A percentile compares a stretch with the other conserved stretches of the same genome.
Conservation (phyloP, 23 tunicate genomes). For the Halocynthia roretzi region DNA sequence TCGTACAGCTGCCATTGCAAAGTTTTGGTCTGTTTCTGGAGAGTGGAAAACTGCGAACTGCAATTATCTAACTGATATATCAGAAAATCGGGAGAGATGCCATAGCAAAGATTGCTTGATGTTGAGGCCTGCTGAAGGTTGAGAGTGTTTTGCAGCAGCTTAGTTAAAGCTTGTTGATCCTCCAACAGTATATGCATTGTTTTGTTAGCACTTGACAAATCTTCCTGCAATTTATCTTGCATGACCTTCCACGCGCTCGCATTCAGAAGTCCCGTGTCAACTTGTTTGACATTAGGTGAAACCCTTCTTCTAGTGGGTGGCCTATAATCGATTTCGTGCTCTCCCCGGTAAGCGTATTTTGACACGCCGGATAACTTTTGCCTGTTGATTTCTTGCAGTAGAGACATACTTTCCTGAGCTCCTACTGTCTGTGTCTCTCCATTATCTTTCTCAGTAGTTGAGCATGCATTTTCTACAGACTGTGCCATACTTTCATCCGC, state of each 20-base stretch:
- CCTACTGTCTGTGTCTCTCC: background rate
- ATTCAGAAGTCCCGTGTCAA: background rate
- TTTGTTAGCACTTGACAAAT: conserved; percentile 24
- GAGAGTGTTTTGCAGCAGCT: conserved; percentile 49
- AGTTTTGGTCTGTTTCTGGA: conserved; percentile 33
- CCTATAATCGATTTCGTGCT: conserved; percentile 22
- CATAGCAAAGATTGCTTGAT: conserved; percentile 30
- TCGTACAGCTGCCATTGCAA: conserved; percentile 46
- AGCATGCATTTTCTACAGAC: background rate
- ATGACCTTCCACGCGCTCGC: too few species aligned
- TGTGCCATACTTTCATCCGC: background rate
- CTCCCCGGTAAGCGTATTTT: background rate
- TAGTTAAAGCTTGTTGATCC: conserved; percentile 54
- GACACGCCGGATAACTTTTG: background rate
- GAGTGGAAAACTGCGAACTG: conserved; percentile 51
- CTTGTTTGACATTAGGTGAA: conserved; percentile 4
- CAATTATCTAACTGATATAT: conserved; percentile 74
- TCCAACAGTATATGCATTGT: conserved; percentile 43
- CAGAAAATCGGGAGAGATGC: conserved; percentile 70
- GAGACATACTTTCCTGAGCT: background rate
- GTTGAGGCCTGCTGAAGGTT: conserved; percentile 27
- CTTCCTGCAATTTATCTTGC: conserved; percentile 33
- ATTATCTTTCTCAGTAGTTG: background rate
- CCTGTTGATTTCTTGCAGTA: background rate
- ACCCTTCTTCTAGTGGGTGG: conserved; percentile 18